Base-by-base conservation (phyloP, 2,113 vertebrate genomes). In the Corythoichthys haematopterus region DNA sequence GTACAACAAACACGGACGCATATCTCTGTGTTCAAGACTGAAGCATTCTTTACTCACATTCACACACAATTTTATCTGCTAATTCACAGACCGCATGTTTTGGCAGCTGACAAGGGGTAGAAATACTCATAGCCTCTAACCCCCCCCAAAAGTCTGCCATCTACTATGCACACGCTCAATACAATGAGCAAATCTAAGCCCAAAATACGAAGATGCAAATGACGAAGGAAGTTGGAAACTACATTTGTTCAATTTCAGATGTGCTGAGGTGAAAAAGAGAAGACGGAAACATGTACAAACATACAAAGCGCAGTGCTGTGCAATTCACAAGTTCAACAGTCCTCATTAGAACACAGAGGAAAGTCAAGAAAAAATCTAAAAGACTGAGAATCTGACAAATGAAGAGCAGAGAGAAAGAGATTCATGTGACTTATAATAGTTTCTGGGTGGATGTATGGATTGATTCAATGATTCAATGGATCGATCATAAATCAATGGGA, bases 61-160 rank as follows among this genome's bases (percentile, higher is more conserved):
- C 28, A 12, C 90, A 64, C 90, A 80, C 84, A 83, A 84, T 92
- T 91, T 97, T 97, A 98, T 98, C 94, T 95, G 92, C 91, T 80
- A 33, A 8, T 73, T 89, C 71, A 64, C 96, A 97, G 94, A 92
- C 94, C 90, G 89, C 79, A 68, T 51, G 60, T 90, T 90, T 92
- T 93, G 94, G 91, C 91, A 92, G 90, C 91, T 85, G 68, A 89
- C 69, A 9, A 64, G 82, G 90, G 87, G 86, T 79, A 62, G 71
- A 45, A 57, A 70, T 65, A 85, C 77, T 71, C 69, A 70, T 71
- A 68, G 67, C 74, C 78, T 65, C 62, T 65, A 66, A 80, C 76
- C 68, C 64, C 72, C 79, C 75, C 74, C 81, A 74, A 82, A 84
- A 55, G 68, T 58, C 59, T 72, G 66, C 71, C 46, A 82, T 87